Conservation (phyloP, 2,888 invertebrate species). For the Caenorhabditis plicata region DNA sequence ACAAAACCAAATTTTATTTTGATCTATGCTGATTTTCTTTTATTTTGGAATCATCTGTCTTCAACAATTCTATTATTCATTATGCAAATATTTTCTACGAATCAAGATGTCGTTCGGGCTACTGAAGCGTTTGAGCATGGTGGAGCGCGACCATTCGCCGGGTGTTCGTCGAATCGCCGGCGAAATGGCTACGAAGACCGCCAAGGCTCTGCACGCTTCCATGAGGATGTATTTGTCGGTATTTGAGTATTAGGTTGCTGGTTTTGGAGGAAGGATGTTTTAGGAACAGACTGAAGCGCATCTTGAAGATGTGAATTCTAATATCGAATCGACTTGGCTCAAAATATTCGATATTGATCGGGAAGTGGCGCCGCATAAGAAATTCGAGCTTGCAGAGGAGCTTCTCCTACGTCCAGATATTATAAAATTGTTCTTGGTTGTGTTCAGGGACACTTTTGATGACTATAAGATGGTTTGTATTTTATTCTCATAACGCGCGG, state of each 20-base stretch:
- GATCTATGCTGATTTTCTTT: background rate
- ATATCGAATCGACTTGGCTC: constrained; percentile 3
- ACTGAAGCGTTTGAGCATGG: background rate
- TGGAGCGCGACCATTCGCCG: background rate
- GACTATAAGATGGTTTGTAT: constrained; percentile 8
- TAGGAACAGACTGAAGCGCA: background rate
- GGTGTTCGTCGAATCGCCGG: background rate
- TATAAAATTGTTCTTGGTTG: constrained; percentile 1
- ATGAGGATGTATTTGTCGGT: background rate
- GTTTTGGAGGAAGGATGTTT: no score
- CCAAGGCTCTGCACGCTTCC: background rate
- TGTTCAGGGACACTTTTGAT: background rate
- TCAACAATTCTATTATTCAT: background rate
- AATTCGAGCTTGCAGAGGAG: constrained; percentile 14
- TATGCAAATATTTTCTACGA: background rate
- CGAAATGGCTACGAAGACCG: background rate
- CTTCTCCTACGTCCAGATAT: constrained; percentile 7
- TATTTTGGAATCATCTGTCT: background rate
- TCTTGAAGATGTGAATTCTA: constrained; percentile 1
- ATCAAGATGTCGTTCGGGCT: constrained; percentile 2
- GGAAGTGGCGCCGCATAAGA: constrained; percentile 15
- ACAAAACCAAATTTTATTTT: background rate
- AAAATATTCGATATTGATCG: constrained; percentile 3
- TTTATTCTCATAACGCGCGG: background rate
- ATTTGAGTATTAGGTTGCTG: background rate